phyloP scores from a whole-genome alignment of 2,888 invertebrate species.

The Archaeoteleia sp. region DNA sequence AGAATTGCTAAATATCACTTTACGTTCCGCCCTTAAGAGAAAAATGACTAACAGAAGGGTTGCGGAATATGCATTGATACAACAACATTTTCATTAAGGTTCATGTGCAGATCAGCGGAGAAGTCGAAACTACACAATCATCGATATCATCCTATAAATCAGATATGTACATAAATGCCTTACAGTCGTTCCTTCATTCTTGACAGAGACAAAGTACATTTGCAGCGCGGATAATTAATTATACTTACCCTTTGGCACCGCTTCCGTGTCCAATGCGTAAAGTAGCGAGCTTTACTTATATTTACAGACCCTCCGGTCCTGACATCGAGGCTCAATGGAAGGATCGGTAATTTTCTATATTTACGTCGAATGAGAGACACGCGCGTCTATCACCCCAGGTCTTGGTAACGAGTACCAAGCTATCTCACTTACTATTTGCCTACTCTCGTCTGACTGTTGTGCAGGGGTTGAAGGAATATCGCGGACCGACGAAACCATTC shows the following conservation, averaged over 20 bases:
- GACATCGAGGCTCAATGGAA: slow-evolving; percentile 36
- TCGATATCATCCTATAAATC: slow-evolving; percentile 23
- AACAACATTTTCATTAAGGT: too few species aligned
- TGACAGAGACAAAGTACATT: slow-evolving; percentile 44
- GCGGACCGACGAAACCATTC: slow-evolving; percentile 59
- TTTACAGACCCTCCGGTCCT: slow-evolving; percentile 34
- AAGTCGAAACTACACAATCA: slow-evolving; percentile 23
- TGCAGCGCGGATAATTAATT: slow-evolving; percentile 37
- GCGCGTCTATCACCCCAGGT: slow-evolving; percentile 46
- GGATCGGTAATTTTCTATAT: slow-evolving; percentile 61
- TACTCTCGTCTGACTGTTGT: slow-evolving; percentile 53
- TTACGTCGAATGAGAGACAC: slow-evolving; percentile 50
- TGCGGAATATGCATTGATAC: too few species aligned
- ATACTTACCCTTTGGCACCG: slow-evolving; percentile 46
- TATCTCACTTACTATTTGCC: slow-evolving; percentile 67
- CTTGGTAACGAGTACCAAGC: slow-evolving; percentile 55
- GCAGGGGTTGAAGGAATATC: slow-evolving; percentile 56
- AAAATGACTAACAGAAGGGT: too few species aligned
- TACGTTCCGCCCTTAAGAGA: too few species aligned
- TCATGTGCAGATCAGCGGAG: too few species aligned
- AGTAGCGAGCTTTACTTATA: slow-evolving; percentile 36
- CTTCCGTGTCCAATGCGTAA: slow-evolving; percentile 29
- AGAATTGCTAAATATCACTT: too few species aligned
- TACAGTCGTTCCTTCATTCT: slow-evolving; percentile 37
- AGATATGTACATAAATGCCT: slow-evolving; percentile 33